These are phyloP conservation scores for Lamellibrachia columna DNA, from an alignment of 2,888 invertebrate species.

Conservation along the genomic window DNA sequence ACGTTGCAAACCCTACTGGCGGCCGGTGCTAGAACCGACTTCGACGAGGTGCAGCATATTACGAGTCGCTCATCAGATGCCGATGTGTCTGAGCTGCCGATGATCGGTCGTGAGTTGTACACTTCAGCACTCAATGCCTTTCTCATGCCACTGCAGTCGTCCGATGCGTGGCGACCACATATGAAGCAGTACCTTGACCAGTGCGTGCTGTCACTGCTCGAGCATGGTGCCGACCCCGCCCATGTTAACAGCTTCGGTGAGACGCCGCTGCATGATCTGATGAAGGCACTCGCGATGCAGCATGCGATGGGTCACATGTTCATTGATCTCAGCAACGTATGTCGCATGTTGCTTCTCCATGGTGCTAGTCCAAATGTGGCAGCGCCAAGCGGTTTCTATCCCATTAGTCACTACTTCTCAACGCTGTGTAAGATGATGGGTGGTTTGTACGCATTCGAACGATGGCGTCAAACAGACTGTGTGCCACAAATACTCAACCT, in stretches of 20 bases:
- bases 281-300: slow-evolving; percentile 46
- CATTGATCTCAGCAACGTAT: slow-evolving; percentile 41
- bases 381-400: slow-evolving; percentile 27
- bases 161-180: slow-evolving; percentile 36
- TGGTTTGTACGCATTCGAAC: slow-evolving; percentile 33
- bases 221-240: slow-evolving; percentile 48
- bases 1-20: slow-evolving; percentile 48
- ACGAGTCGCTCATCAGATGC: slow-evolving; percentile 44
- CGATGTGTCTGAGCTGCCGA: slow-evolving; percentile 39
- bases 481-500: slow-evolving; percentile 30
- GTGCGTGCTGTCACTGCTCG: slow-evolving; percentile 42
- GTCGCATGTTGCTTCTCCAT: slow-evolving; percentile 48
- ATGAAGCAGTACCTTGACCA: slow-evolving; percentile 28
- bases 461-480: slow-evolving; percentile 32
- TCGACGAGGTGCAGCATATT: slow-evolving; percentile 47
- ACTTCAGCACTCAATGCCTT: slow-evolving; percentile 55
- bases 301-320: slow-evolving; percentile 46
- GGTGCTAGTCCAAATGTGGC: slow-evolving; percentile 48
- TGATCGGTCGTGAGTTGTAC: slow-evolving; percentile 52
- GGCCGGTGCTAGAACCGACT: slow-evolving; percentile 57
- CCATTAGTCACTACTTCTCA: slow-evolving; percentile 38
- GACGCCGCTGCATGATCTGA: slow-evolving; percentile 36
- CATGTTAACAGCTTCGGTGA: slow-evolving; percentile 44
- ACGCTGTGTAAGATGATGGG: slow-evolving; percentile 37
- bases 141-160: slow-evolving; percentile 44